phyloP scores from a whole-genome alignment of 2,113 vertebrate genomes.

The Pampusana beccarii region DNA sequence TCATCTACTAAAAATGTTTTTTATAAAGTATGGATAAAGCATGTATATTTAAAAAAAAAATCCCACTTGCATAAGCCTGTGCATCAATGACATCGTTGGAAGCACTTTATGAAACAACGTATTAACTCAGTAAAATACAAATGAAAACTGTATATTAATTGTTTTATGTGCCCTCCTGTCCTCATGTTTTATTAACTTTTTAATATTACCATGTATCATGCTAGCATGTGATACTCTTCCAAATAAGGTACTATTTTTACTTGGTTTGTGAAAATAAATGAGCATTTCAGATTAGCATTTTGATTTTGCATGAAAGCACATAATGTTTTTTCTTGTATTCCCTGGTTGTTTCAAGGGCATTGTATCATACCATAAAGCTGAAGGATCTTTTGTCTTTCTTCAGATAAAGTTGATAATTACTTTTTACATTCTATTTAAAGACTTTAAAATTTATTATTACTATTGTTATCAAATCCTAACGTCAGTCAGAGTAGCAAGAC shows the following conservation, averaged over 20 bases:
- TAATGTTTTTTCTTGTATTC: neutral
- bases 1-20: neutral
- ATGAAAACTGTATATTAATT: constrained; percentile 34
- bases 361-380: neutral
- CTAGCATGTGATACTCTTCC: neutral
- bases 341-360: neutral
- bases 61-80: neutral
- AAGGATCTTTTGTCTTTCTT: neutral
- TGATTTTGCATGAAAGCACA: constrained; percentile 14
- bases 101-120: neutral
- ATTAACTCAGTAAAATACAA: constrained; percentile 1
- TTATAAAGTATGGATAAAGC: neutral
- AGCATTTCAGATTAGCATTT: constrained; percentile 29
- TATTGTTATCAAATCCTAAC: neutral
- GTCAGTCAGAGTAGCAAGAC: neutral
- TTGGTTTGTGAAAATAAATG: constrained; percentile 18
- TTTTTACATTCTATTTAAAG: constrained; percentile 16
- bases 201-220: neutral
- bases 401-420: neutral
- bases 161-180: neutral
- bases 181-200: constrained; percentile 51
- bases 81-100: neutral
- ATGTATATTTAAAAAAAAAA: neutral
- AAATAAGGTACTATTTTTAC: constrained; percentile 14
- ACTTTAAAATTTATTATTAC: neutral